Evolutionary conservation across 1,140 invertebrate genomes (phyloP).

Genomic region (Drosophila arizonae): DNA sequence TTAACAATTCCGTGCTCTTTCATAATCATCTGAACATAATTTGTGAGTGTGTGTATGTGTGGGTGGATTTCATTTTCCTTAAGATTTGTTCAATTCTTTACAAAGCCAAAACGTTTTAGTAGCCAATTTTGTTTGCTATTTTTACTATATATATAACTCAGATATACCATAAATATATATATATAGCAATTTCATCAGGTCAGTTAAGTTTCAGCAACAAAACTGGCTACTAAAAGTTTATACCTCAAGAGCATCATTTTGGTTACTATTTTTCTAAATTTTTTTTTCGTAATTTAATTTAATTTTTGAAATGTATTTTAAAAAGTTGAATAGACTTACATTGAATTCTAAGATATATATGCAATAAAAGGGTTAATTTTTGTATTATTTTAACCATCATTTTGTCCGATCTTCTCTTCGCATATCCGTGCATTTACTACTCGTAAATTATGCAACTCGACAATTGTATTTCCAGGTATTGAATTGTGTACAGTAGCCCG

Average conservation of each 20-base stretch:
- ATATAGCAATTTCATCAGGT: slow-evolving; percentile 20
- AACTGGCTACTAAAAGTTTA: slow-evolving; percentile 48
- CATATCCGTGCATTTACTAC: slow-evolving; percentile 11
- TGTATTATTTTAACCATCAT: background rate
- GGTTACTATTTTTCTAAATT: slow-evolving; percentile 57
- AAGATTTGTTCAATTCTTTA: background rate
- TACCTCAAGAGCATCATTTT: slow-evolving; percentile 55
- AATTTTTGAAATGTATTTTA: slow-evolving; percentile 16
- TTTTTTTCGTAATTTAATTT: slow-evolving; percentile 31
- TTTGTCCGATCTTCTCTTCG: slow-evolving; percentile 3
- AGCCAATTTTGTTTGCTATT: slow-evolving; percentile 40
- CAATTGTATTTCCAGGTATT: slow-evolving; percentile 27
- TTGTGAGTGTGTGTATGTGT: background rate
- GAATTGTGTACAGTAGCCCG: slow-evolving; percentile 63
- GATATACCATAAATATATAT: slow-evolving; percentile 28
- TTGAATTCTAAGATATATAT: slow-evolving; percentile 19
- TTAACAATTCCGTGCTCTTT: slow-evolving; percentile 73
- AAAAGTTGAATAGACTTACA: slow-evolving; percentile 33
- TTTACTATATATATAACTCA: background rate
- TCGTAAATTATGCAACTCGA: slow-evolving; percentile 72
- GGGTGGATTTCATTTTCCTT: background rate
- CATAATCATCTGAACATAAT: slow-evolving; percentile 17
- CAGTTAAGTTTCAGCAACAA: slow-evolving; percentile 45
- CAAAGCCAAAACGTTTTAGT: slow-evolving; percentile 34
- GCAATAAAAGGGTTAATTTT: slow-evolving; percentile 16